Percentiles rank a stretch among this genome's conserved stretches.
phyloP scores from a whole-genome alignment of 2,888 invertebrate genomes.

The Pyrrhosoma nymphula region DNA sequence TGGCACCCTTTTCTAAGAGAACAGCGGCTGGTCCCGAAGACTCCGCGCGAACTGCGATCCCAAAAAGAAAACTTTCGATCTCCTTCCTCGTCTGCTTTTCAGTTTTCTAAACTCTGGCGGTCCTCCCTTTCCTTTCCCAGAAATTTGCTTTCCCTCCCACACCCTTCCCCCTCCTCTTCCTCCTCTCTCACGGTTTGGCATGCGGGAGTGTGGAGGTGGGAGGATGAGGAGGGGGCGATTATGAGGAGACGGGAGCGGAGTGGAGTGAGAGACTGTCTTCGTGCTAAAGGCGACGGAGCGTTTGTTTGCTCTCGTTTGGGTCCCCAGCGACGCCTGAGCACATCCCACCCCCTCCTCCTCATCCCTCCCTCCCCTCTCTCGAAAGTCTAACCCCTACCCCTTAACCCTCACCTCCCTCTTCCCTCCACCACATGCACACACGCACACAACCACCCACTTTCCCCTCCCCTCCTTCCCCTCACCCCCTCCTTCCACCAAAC shows the following conservation, averaged over 20 bases:
- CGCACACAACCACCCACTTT: slow-evolving; percentile 67
- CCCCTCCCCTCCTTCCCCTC: slow-evolving; percentile 45
- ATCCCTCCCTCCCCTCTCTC: slow-evolving; percentile 76
- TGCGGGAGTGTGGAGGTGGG: slow-evolving; percentile 58
- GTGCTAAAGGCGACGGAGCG: slow-evolving; percentile 40
- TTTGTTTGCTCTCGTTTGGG: slow-evolving; percentile 64
- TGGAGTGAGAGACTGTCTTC: slow-evolving; percentile 40
- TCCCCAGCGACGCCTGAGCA: slow-evolving; percentile 70
- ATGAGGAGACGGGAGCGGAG: background rate
- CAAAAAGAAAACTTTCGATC: slow-evolving; percentile 5
- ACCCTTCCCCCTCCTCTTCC: slow-evolving; percentile 3
- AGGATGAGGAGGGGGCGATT: slow-evolving; percentile 56
- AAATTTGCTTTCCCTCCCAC: slow-evolving; percentile 74
- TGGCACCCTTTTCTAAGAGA: background rate
- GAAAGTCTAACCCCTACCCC: slow-evolving; percentile 68
- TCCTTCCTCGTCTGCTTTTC: background rate
- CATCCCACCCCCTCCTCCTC: slow-evolving; percentile 73
- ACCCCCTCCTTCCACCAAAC: background rate
- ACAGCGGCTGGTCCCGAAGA: background rate
- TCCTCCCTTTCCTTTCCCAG: slow-evolving; percentile 38
- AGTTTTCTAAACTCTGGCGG: slow-evolving; percentile 37
- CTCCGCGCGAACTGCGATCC: background rate
- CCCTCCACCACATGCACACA: slow-evolving; percentile 75
- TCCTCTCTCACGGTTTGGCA: slow-evolving; percentile 74
- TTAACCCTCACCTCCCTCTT: slow-evolving; percentile 72